Percentiles rank a stretch among this genome's conserved stretches.
These are phyloP conservation scores for Mythimna lalbum DNA, from an alignment of 2,888 invertebrate genomes.

Conservation along the genomic window DNA sequence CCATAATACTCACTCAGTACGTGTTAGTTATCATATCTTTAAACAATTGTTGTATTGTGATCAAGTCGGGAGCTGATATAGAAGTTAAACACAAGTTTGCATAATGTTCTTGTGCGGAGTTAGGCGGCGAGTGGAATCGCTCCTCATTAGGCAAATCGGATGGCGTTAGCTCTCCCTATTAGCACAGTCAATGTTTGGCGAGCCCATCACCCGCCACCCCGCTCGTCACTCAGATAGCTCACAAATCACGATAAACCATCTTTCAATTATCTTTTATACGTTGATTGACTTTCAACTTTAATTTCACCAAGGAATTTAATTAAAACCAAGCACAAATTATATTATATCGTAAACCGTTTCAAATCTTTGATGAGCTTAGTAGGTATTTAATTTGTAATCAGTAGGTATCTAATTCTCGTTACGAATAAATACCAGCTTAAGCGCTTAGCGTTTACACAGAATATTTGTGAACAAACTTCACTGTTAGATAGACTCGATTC, in stretches of 20 bases:
- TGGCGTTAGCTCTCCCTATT: constrained; percentile 86
- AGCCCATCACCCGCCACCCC: constrained; percentile 76
- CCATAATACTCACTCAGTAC: constrained; percentile 51
- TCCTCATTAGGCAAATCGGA: constrained; percentile 88
- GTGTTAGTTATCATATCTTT: constrained; percentile 65
- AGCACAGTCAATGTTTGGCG: constrained; percentile 87
- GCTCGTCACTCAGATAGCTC: constrained; percentile 75
- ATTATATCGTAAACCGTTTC: constrained; percentile 56
- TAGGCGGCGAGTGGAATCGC: constrained; percentile 79
- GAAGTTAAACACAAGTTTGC: constrained; percentile 87
- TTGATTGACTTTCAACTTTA: constrained; percentile 66
- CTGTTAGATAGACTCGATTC: constrained; percentile 56
- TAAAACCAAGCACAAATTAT: constrained; percentile 56
- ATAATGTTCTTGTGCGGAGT: constrained; percentile 83
- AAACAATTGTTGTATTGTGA: constrained; percentile 79
- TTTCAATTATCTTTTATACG: constrained; percentile 67
- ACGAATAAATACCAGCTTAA: constrained; percentile 57
- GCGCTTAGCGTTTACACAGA: constrained; percentile 52
- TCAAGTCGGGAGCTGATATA: constrained; percentile 80
- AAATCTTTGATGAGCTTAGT: constrained; percentile 56
- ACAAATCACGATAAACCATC: constrained; percentile 62
- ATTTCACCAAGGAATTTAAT: constrained; percentile 61
- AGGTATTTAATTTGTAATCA: constrained; percentile 59
- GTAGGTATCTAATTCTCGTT: constrained; percentile 52
- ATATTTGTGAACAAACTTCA: constrained; percentile 57